Evolutionary conservation across 2,113 vertebrate species (phyloP).

Genomic region (Scomber scombrus): DNA sequence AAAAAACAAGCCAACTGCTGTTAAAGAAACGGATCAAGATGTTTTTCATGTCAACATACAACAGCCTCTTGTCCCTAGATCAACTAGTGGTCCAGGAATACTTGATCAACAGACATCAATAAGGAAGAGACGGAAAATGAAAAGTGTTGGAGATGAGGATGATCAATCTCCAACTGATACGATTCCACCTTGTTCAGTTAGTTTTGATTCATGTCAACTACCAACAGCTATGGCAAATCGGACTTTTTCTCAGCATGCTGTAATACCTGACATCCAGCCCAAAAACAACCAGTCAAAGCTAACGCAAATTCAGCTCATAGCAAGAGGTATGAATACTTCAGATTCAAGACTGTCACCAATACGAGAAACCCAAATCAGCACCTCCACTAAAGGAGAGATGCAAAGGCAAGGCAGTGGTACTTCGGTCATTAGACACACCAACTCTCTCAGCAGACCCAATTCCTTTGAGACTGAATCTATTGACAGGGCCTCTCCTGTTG

Average conservation of each 20-base stretch:
- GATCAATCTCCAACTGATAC: conserved; percentile 92
- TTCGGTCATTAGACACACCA: conserved; percentile 98
- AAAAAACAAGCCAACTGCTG: conserved; percentile 89
- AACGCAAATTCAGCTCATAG: conserved; percentile 87
- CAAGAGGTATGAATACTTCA: conserved; percentile 79
- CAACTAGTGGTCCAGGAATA: conserved; percentile 80
- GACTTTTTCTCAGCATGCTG: conserved; percentile 77
- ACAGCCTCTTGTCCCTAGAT: conserved; percentile 87
- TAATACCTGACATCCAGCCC: conserved; percentile 80
- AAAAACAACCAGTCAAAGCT: conserved; percentile 81
- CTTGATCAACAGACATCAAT: conserved; percentile 93
- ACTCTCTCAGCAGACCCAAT: conserved; percentile 93
- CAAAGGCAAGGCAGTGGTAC: conserved; percentile 94
- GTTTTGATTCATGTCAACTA: conserved; percentile 82
- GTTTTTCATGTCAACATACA: conserved; percentile 79
- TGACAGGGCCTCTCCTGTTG: conserved; percentile 87
- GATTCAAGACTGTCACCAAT: conserved; percentile 86
- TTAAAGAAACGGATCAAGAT: conserved; percentile 90
- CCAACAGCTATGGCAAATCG: conserved; percentile 66
- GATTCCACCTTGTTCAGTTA: conserved; percentile 83
- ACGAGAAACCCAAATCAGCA: conserved; percentile 84
- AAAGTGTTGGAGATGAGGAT: conserved; percentile 97
- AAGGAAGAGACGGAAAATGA: conserved; percentile 97
- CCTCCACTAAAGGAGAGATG: conserved; percentile 82
- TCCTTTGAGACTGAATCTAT: conserved; percentile 94